Percentiles rank a stretch among this genome's conserved stretches.
phyloP scores from a whole-genome alignment of 1,140 invertebrate species.

The Drosophila parabipectinata region DNA sequence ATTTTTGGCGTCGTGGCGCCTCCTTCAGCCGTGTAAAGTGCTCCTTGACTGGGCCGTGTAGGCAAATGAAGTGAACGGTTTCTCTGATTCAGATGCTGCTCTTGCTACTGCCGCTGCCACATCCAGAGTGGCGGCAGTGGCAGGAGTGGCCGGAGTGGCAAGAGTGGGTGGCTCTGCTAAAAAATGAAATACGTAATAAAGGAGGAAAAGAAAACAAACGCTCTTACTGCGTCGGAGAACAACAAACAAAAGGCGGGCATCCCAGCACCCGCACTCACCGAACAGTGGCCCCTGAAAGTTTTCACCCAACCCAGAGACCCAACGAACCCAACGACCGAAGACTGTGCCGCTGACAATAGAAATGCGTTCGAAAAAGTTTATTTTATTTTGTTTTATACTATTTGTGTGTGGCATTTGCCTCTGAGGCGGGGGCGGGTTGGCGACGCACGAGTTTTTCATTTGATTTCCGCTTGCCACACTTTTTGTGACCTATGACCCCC shows the following conservation, averaged over 20 bases:
- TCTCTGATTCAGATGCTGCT: slow-evolving; percentile 20
- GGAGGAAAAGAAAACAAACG: slow-evolving; percentile 51
- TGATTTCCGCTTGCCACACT: slow-evolving; percentile 75
- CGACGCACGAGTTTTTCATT: slow-evolving; percentile 69
- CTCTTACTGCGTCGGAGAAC: slow-evolving; percentile 21
- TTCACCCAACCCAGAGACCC: slow-evolving; percentile 23
- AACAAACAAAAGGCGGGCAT: slow-evolving; percentile 70
- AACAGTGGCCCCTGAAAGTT: slow-evolving; percentile 67
- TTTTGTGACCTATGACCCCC: slow-evolving; percentile 44
- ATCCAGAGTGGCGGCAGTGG: slow-evolving; percentile 3
- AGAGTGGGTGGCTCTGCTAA: slow-evolving; percentile 25
- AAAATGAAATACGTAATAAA: slow-evolving; percentile 63
- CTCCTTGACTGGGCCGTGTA: slow-evolving; percentile 73
- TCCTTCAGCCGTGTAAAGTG: slow-evolving; percentile 48
- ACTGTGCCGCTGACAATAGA: slow-evolving; percentile 70
- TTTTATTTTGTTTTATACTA: slow-evolving; percentile 44
- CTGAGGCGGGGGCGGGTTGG: not conserved
- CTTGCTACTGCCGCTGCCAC: slow-evolving; percentile 21
- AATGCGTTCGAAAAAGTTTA: slow-evolving; percentile 74
- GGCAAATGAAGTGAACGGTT: slow-evolving; percentile 78
- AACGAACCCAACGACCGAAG: slow-evolving; percentile 11
- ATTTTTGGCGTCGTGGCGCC: not conserved
- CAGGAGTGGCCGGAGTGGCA: no score
- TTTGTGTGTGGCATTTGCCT: slow-evolving; percentile 38
- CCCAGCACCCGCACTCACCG: slow-evolving; percentile 29